Percentiles rank a stretch among this genome's conserved stretches.
Evolutionary conservation across 2,888 invertebrate genomes (phyloP).

Genomic region (Ectemnius cavifrons): DNA sequence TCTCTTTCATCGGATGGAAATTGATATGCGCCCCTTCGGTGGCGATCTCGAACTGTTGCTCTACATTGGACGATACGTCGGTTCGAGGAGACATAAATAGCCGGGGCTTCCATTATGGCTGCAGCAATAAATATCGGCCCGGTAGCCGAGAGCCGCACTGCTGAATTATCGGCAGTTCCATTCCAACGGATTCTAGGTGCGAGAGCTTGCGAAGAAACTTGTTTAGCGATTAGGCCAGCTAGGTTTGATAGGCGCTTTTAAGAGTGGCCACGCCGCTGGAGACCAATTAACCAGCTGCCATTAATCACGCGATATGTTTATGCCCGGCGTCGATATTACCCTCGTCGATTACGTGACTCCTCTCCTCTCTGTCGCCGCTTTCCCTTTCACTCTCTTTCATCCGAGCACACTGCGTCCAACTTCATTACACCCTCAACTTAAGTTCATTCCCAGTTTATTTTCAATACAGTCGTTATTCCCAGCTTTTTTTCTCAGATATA

Average conservation of each 20-base stretch:
- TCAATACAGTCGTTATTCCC: too few species aligned
- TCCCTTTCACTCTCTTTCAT: slow-evolving; percentile 24
- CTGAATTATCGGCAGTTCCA: slow-evolving; percentile 37
- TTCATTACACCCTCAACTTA: too few species aligned
- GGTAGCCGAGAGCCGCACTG: slow-evolving; percentile 36
- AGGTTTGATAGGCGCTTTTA: slow-evolving; percentile 37
- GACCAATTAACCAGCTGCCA: slow-evolving; percentile 48
- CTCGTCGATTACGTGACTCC: background rate
- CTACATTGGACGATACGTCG: too few species aligned
- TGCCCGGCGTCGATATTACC: slow-evolving; percentile 40
- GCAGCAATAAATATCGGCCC: slow-evolving; percentile 41
- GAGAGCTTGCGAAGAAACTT: slow-evolving; percentile 42
- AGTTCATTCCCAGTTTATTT: too few species aligned
- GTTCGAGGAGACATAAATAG: background rate
- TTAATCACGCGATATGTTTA: slow-evolving; percentile 47
- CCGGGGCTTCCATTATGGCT: slow-evolving; percentile 38
- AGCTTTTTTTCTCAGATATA: too few species aligned
- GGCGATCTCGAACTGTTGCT: too few species aligned
- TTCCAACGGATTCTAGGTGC: too few species aligned
- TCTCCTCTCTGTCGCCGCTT: slow-evolving; percentile 25
- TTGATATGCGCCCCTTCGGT: slow-evolving; percentile 1
- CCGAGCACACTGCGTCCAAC: too few species aligned
- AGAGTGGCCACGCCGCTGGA: slow-evolving; percentile 44
- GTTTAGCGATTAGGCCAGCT: slow-evolving; percentile 24
- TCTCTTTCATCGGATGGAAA: background rate